A percentile compares a stretch with the other conserved stretches of the same genome.
These are phyloP conservation scores for Coenonympha arcania DNA, from an alignment of 2,888 invertebrate species.

Conservation along the genomic window DNA sequence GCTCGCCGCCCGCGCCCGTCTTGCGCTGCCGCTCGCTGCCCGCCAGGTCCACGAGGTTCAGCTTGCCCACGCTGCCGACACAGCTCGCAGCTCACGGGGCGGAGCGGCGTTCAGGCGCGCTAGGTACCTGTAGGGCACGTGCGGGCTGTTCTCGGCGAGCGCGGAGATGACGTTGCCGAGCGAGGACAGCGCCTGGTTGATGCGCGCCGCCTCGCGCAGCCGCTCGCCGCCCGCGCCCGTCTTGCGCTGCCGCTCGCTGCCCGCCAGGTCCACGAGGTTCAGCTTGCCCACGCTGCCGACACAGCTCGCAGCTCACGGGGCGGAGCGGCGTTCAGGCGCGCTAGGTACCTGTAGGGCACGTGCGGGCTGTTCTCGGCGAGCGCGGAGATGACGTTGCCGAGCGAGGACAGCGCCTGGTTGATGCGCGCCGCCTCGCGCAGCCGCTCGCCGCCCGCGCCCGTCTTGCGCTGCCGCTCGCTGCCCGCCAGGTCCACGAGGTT, in stretches of 20 bases:
- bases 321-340: too few species aligned
- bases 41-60: constrained; percentile 98
- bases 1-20: constrained; percentile 94
- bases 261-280: constrained; percentile 98
- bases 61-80: constrained; percentile 93
- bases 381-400: constrained; percentile 98
- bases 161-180: constrained; percentile 99
- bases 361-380: constrained; percentile 95
- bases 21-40: constrained; percentile 98
- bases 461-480: constrained; percentile 97
- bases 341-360: constrained; percentile 93
- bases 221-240: constrained; percentile 95
- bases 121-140: constrained; percentile 94
- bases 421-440: constrained; percentile 98
- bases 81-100: too few species aligned
- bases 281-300: constrained; percentile 94
- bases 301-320: too few species aligned
- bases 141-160: constrained; percentile 93
- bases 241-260: constrained; percentile 97
- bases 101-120: too few species aligned
- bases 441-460: constrained; percentile 93
- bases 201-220: constrained; percentile 96
- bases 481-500: constrained; percentile 99
- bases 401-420: constrained; percentile 95
- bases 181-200: constrained; percentile 97